Evolutionary conservation across 2,113 vertebrate genomes (phyloP).

Genomic region (Falcunculus frontatus): DNA sequence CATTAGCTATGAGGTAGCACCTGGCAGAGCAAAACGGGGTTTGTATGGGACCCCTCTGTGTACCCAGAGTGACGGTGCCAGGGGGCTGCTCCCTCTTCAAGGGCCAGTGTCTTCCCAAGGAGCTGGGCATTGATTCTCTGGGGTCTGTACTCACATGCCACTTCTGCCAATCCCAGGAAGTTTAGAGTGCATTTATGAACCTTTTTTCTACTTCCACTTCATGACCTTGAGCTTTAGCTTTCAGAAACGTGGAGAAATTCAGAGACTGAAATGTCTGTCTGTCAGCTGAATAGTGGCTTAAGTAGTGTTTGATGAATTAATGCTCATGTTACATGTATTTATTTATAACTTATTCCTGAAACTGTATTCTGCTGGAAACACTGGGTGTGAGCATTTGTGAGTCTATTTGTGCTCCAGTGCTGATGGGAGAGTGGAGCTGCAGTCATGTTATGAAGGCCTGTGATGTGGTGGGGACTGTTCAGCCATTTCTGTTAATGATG

Average conservation of each 20-base stretch:
- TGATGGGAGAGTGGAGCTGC: background rate
- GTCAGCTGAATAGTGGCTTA: background rate
- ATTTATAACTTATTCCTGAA: constrained; percentile 36
- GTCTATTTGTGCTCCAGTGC: background rate
- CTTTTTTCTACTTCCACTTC: background rate
- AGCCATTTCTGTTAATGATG: background rate
- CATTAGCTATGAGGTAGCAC: constrained; percentile 21
- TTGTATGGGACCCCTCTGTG: accelerated
- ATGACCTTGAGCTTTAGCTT: background rate
- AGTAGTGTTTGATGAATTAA: background rate
- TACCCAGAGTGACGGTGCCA: background rate
- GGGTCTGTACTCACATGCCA: background rate
- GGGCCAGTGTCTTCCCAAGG: background rate
- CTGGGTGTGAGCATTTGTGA: background rate
- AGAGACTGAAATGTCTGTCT: background rate
- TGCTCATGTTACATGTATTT: background rate
- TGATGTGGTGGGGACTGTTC: background rate
- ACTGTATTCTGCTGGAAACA: background rate
- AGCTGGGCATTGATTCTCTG: background rate
- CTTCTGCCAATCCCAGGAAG: background rate
- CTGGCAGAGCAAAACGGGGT: background rate
- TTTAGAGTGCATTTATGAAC: background rate
- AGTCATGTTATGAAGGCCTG: background rate
- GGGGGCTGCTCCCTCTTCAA: background rate
- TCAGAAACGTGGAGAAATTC: background rate